Conservation (phyloP, 2,888 invertebrate species). For the Sesia bembeciformis region DNA sequence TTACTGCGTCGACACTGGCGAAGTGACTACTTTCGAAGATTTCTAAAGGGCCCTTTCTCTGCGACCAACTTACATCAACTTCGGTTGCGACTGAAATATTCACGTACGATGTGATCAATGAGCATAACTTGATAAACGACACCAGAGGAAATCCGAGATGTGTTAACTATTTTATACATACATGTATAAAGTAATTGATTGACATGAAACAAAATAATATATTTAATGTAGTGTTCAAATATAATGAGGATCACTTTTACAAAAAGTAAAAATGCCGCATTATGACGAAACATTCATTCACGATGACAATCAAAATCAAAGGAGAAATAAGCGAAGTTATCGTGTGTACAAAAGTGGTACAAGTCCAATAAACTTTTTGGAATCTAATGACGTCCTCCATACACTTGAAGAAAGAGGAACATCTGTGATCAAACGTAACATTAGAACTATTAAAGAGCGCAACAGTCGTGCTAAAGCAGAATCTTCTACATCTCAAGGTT, state of each 20-base stretch:
- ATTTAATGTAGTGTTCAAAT: too few species aligned
- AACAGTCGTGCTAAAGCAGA: conserved; percentile 42
- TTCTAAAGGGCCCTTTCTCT: conserved; percentile 57
- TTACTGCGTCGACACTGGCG: conserved; percentile 16
- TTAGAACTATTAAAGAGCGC: conserved; percentile 56
- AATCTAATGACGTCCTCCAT: conserved; percentile 45
- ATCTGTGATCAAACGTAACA: conserved; percentile 57
- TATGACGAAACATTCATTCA: conserved; percentile 70
- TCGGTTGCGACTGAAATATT: too few species aligned
- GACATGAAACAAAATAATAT: too few species aligned
- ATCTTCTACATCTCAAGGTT: conserved; percentile 16
- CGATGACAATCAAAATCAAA: conserved; percentile 63
- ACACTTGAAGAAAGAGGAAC: conserved; percentile 53
- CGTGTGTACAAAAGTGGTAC: conserved; percentile 65
- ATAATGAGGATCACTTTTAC: too few species aligned
- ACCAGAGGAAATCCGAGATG: too few species aligned
- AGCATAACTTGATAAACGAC: too few species aligned
- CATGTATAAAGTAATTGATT: too few species aligned
- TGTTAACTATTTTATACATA: too few species aligned
- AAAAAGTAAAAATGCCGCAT: conserved; percentile 50
- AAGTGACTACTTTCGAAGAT: conserved; percentile 51
- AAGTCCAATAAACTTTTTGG: conserved; percentile 39
- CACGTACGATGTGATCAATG: too few species aligned
- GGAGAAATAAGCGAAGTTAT: conserved; percentile 67
- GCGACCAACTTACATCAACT: conserved; percentile 17